These are phyloP conservation scores for Crotalus adamanteus DNA, from an alignment of 2,797 vertebrate genomes.

Conservation along the genomic window DNA sequence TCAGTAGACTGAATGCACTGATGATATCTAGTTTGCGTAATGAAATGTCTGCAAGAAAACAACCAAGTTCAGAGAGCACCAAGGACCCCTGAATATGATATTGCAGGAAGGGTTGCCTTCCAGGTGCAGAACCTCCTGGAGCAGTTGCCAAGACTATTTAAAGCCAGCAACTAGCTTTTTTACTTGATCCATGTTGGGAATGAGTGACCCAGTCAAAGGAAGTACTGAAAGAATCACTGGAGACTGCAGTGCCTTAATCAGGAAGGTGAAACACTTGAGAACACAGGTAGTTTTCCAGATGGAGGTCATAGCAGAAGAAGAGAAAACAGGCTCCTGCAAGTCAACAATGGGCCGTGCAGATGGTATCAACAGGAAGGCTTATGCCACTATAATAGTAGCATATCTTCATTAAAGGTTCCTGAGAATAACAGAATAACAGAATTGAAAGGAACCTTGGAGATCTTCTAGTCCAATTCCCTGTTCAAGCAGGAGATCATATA, in stretches of 20 bases:
- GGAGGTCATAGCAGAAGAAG: not conserved
- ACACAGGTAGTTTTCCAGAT: not conserved
- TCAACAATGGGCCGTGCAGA: not conserved
- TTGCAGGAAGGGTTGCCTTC: not conserved
- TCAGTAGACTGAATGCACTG: not conserved
- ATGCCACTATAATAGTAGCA: not conserved
- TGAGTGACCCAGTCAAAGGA: not conserved
- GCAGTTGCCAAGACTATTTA: not conserved
- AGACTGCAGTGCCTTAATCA: not conserved
- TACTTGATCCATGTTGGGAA: not conserved
- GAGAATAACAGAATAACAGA: not conserved
- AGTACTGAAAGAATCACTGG: not conserved
- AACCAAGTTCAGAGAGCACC: not conserved
- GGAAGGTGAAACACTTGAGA: not conserved
- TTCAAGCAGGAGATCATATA: not conserved
- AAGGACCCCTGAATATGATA: not conserved
- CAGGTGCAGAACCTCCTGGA: not conserved
- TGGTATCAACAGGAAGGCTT: not conserved
- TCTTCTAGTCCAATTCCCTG: not conserved
- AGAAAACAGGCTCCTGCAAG: not conserved
- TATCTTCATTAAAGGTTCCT: not conserved
- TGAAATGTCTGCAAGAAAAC: not conserved
- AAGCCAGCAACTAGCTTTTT: not conserved
- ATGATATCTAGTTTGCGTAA: not conserved
- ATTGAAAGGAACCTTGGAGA: not conserved